Evolutionary conservation across 2,797 vertebrate species (phyloP), one percentile per base, ranked within the genome.

Genomic region (Morelia viridis): DNA sequence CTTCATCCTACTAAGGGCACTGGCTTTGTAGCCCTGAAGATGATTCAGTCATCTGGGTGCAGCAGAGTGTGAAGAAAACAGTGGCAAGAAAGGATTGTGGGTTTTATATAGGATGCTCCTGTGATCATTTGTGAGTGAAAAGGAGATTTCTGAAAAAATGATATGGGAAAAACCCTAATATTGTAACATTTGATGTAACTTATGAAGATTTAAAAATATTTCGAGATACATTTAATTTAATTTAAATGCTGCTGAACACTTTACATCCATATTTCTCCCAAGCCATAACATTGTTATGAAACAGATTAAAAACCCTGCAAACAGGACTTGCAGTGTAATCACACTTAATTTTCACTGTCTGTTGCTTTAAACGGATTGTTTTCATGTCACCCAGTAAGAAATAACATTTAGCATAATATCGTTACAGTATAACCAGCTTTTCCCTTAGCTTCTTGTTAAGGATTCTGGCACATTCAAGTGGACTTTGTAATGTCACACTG

Each of bases 401-500:
- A 2, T 22, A 68, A 68, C n/a, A 3, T 65, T 87, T 35, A 89
- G 41, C 80, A 53, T 89, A 71, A 58, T 86, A 61, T n/a, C 28
- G 35, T 90, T 87, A 35, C 84, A 62, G 35, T 86, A 35, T 76
- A 92, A 90, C 85, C 86, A 60, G 62, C 57, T 89, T 88, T 83
- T 6, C 24, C 9, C 53, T 89, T 90, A 35, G 62, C 88, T 87
- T 68, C 88, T 92, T 76, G 64, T 92, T 92, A 90, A 76, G 58
- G 53, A 90, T n/a, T 86, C 88, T 53, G 41, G 88, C 83, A 87
- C 92, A 61, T 92, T 53, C 64, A 90, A 6, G n/a, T 80, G 2
- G 65, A 88, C 88, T 56, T 31, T 92, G 91, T 87, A 93, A 95
- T 11, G 22, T 89, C 85, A 96, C 93, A 95, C 71, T 84, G 58